Conservation (phyloP, 2,113 vertebrate genomes). For the Empidonax alnorum region DNA sequence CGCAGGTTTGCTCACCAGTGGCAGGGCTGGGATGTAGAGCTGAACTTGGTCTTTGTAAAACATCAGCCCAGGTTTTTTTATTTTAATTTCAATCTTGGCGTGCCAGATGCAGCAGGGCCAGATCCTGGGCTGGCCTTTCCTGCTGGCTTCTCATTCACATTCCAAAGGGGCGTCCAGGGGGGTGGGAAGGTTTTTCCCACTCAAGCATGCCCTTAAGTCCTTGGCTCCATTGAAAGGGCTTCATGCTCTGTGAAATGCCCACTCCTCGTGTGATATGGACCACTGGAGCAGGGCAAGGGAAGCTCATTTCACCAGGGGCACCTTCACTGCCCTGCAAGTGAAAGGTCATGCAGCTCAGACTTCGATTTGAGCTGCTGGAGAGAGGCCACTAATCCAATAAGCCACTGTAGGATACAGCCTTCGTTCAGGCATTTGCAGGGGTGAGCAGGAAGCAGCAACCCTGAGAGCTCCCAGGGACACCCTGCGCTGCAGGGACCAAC, state of each 20-base stretch:
- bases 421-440: neutral
- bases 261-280: neutral
- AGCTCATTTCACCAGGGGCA: neutral
- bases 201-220: neutral
- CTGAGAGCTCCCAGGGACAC: neutral
- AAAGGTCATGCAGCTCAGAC: constrained; percentile 2
- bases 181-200: neutral
- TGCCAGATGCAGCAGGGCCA: neutral
- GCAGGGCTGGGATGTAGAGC: neutral
- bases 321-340: neutral
- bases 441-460: neutral
- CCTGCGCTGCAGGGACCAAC: rapidly evolving
- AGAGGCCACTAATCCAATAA: neutral
- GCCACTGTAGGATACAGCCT: neutral
- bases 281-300: constrained; percentile 11
- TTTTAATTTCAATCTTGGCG: neutral
- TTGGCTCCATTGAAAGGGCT: neutral
- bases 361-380: constrained; percentile 20
- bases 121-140: neutral
- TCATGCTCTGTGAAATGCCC: neutral
- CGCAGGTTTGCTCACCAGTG: rapidly evolving
- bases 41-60: neutral
- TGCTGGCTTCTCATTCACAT: neutral
- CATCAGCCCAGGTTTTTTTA: neutral
- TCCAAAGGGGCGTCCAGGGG: neutral